These are phyloP conservation scores for Micromesistius poutassou DNA, from an alignment of 2,797 vertebrate genomes.

Conservation along the genomic window DNA sequence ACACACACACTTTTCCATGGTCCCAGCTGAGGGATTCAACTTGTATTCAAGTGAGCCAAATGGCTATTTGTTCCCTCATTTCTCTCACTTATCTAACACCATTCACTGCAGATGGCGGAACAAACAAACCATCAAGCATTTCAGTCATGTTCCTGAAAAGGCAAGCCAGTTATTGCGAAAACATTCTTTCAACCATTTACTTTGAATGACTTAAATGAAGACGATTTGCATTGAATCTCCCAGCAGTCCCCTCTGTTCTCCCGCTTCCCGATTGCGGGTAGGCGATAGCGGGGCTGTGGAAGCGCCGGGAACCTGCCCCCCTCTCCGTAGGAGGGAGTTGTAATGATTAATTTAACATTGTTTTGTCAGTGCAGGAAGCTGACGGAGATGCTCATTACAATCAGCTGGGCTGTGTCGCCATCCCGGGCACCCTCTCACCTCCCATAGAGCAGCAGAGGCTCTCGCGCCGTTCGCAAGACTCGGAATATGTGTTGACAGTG, in stretches of 20 bases:
- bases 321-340: slow-evolving; percentile 67
- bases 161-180: slow-evolving; percentile 64
- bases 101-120: slow-evolving; percentile 68
- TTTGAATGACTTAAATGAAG: slow-evolving; percentile 73
- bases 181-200: slow-evolving; percentile 60
- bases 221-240: slow-evolving; percentile 46
- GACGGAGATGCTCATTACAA: slow-evolving; percentile 74
- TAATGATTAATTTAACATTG: slow-evolving; percentile 75
- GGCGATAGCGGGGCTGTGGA: slow-evolving; percentile 15
- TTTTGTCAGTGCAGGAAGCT: slow-evolving; percentile 75
- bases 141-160: slow-evolving; percentile 64
- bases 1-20: slow-evolving; percentile 14
- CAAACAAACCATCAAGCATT: slow-evolving; percentile 58
- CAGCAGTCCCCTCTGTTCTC: too few species aligned
- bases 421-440: slow-evolving; percentile 62
- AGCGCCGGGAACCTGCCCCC: slow-evolving; percentile 45
- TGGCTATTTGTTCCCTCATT: slow-evolving; percentile 50
- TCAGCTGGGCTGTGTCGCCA: slow-evolving; percentile 73
- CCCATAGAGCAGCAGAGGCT: slow-evolving; percentile 60
- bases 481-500: slow-evolving; percentile 74
- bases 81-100: slow-evolving; percentile 52
- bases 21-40: slow-evolving; percentile 52
- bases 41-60: slow-evolving; percentile 25
- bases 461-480: slow-evolving; percentile 43
- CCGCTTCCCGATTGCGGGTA: too few species aligned